Evolutionary conservation across 1,140 invertebrate species (phyloP).

Genomic region (Wiebesia pumilae): DNA sequence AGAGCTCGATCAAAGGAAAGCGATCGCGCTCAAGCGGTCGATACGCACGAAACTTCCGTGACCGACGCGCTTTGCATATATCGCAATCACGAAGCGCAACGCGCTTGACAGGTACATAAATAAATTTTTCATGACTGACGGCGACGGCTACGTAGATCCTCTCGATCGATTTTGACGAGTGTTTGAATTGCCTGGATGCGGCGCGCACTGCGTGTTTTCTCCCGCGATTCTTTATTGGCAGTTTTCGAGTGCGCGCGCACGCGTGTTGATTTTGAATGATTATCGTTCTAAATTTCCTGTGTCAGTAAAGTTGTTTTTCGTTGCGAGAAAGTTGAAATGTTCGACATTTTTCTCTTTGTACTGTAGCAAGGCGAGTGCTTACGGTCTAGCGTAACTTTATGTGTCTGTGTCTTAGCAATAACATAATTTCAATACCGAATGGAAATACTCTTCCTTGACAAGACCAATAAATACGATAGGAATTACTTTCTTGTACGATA

Average conservation of each 20-base stretch:
- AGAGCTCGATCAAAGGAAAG: neutral
- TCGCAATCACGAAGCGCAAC: neutral
- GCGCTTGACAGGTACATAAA: neutral
- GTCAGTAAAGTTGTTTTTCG: neutral
- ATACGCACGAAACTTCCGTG: neutral
- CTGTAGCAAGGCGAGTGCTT: neutral
- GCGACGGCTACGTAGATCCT: neutral
- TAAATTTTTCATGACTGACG: conserved; percentile 24
- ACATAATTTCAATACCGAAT: conserved; percentile 45
- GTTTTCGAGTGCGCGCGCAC: neutral
- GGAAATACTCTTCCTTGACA: conserved; percentile 43
- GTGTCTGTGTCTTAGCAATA: conserved; percentile 39
- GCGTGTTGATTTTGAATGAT: conserved; percentile 42
- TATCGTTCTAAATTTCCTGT: conserved; percentile 41
- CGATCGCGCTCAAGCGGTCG: neutral
- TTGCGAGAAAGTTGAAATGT: conserved; percentile 23
- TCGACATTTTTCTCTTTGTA: conserved; percentile 2
- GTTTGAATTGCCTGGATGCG: conserved; percentile 8
- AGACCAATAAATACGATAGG: conserved; percentile 30
- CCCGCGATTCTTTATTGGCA: too few relatives aligned
- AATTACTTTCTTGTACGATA: conserved; percentile 31
- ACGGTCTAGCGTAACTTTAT: conserved; percentile 23
- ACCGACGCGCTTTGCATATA: neutral
- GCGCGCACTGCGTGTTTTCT: neutral
- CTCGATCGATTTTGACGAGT: conserved; percentile 46